A percentile compares a stretch with the other conserved stretches of the same genome.
Conservation (phyloP, 2,113 vertebrate genomes). For the Suricata suricatta region DNA sequence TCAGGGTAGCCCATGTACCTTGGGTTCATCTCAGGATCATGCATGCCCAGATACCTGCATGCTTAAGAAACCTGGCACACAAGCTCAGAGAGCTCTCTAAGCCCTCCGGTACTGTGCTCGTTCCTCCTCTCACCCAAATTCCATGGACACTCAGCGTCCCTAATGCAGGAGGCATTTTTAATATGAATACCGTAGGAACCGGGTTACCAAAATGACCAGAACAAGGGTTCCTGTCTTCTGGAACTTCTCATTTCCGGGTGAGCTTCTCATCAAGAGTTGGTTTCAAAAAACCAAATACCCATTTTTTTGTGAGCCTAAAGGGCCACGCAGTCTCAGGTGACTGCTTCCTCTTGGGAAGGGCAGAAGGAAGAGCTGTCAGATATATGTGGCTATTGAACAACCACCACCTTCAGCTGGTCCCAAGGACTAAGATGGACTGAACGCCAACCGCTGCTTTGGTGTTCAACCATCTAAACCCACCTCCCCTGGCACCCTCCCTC, state of each 20-base stretch:
- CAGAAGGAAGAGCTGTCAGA: background rate
- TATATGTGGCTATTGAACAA: conserved; percentile 21
- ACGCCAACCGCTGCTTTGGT: background rate
- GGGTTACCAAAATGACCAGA: background rate
- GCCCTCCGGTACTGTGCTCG: background rate
- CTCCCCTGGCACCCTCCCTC: background rate
- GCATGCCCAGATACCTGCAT: conserved; percentile 43
- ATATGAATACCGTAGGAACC: background rate
- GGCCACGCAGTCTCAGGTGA: background rate
- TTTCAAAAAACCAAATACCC: conserved; percentile 29
- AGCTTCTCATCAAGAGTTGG: background rate
- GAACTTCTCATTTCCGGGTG: background rate
- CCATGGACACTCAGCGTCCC: background rate
- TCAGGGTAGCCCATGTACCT: background rate
- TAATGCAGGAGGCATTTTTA: background rate
- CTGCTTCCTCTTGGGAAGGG: background rate
- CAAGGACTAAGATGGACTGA: background rate
- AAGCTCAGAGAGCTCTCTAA: background rate
- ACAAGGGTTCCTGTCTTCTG: background rate
- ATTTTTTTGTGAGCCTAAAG: background rate
- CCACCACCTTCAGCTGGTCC: background rate
- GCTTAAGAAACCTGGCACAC: conserved; percentile 54
- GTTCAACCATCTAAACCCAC: background rate
- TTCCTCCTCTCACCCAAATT: conserved; percentile 39
- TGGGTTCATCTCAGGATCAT: conserved; percentile 40